phyloP scores from a whole-genome alignment of 2,888 invertebrate genomes.

The Drosophila multiciliata region DNA sequence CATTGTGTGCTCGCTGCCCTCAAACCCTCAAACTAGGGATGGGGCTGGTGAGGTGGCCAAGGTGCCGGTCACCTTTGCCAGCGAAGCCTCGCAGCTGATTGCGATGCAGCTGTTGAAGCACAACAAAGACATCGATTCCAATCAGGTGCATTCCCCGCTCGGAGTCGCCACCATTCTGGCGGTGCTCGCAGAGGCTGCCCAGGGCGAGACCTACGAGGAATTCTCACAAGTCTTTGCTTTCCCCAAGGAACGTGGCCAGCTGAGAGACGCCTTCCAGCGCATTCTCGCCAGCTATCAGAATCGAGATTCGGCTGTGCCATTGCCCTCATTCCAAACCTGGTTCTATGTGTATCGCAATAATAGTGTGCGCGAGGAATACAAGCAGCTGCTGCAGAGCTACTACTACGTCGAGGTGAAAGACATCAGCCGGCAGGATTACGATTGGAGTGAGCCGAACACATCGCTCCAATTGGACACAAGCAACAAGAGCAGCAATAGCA shows the following conservation, averaged over 20 bases:
- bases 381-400: conserved; percentile 86
- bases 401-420: conserved; percentile 88
- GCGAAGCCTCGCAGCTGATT: conserved; percentile 82
- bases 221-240: conserved; percentile 86
- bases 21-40: conserved; percentile 19
- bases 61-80: conserved; percentile 69
- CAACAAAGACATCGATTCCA: conserved; percentile 84
- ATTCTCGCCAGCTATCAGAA: conserved; percentile 77
- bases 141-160: conserved; percentile 88
- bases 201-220: conserved; percentile 87
- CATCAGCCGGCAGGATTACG: conserved; percentile 77
- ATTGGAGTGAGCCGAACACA: conserved; percentile 78
- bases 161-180: conserved; percentile 88
- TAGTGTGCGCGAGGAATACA: conserved; percentile 87
- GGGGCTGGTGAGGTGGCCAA: conserved; percentile 21
- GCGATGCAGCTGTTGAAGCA: conserved; percentile 82
- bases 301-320: conserved; percentile 59
- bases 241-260: conserved; percentile 85
- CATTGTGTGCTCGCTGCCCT: conserved; percentile 40
- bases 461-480: conserved; percentile 63
- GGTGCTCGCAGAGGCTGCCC: conserved; percentile 88
- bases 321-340: conserved; percentile 88
- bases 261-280: conserved; percentile 75
- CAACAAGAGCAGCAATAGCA: conserved; percentile 80
- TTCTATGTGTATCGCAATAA: conserved; percentile 89